Percentiles rank a stretch among this genome's conserved stretches.
phyloP scores from a whole-genome alignment of 2,888 invertebrate genomes.

The Chrysolina oricalcia region DNA sequence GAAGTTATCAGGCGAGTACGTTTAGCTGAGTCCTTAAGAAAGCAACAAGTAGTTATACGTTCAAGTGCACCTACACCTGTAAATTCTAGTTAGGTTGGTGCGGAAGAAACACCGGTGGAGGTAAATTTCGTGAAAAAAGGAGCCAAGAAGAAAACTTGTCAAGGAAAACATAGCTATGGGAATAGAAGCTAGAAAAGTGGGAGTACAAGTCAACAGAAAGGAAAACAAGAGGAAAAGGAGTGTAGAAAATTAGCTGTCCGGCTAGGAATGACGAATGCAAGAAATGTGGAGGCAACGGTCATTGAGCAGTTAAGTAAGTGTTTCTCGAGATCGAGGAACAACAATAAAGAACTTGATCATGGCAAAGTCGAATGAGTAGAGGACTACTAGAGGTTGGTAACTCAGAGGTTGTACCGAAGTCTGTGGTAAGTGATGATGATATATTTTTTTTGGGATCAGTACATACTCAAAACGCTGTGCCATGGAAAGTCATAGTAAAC shows the following conservation, averaged over 20 bases:
- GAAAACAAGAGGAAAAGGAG: neutral
- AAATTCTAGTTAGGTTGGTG: neutral
- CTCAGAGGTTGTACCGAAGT: neutral
- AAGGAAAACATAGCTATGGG: too few relatives aligned
- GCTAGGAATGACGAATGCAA: neutral
- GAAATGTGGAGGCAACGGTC: neutral
- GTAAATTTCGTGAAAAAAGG: neutral
- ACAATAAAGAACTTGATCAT: neutral
- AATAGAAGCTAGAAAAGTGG: neutral
- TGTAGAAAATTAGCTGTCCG: neutral
- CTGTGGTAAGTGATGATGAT: neutral
- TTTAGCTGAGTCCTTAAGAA: neutral
- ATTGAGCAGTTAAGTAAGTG: slow-evolving; percentile 2
- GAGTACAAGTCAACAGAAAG: neutral
- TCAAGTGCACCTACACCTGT: neutral
- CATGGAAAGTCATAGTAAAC: neutral
- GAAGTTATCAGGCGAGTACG: neutral
- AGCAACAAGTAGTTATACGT: neutral
- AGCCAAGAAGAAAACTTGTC: neutral
- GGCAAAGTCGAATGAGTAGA: neutral
- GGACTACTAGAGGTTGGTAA: neutral
- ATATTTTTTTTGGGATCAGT: neutral
- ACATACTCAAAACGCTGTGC: neutral
- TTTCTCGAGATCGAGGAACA: neutral
- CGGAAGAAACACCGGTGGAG: neutral